Conservation (phyloP, 2,113 vertebrate species). For the Nothocercus nigrocapillus region DNA sequence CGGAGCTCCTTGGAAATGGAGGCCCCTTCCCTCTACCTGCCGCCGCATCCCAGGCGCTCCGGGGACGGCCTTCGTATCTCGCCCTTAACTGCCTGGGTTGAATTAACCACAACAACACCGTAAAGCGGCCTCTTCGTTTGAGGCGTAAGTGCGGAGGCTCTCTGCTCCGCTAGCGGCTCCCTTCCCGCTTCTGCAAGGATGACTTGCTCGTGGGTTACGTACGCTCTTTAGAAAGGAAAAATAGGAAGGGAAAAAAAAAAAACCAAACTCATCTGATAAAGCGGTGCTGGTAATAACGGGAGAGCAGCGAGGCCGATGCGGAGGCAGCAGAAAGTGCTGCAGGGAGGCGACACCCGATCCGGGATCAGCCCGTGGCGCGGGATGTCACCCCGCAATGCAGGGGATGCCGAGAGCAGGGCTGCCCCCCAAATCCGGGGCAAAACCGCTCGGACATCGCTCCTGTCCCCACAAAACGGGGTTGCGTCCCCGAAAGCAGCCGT, state of each 20-base stretch:
- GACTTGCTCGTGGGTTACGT: constrained; percentile 62
- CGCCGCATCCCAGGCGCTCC: constrained; percentile 47
- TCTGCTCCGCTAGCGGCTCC: constrained; percentile 30
- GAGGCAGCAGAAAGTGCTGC: neutral
- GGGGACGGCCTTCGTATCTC: constrained; percentile 40
- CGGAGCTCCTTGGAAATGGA: constrained; percentile 28
- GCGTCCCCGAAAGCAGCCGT: fast-evolving
- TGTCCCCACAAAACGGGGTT: neutral
- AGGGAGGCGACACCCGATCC: neutral
- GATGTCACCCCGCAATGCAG: fast-evolving
- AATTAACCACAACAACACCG: constrained; percentile 54
- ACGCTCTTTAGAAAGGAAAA: constrained; percentile 40
- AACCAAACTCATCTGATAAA: constrained; percentile 66
- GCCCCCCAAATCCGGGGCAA: no score
- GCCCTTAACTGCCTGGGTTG: constrained; percentile 52
- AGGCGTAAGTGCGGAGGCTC: neutral
- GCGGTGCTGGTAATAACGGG: constrained; percentile 27
- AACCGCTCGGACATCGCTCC: no score
- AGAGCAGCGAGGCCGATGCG: constrained; percentile 27
- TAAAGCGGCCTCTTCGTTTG: constrained; percentile 41
- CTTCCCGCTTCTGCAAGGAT: constrained; percentile 57
- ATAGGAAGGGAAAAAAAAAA: neutral
- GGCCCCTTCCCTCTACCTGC: constrained; percentile 47
- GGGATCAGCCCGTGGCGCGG: neutral
- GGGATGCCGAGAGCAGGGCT: neutral